Base-by-base conservation (phyloP, 1,140 invertebrate genomes). In the Planococcus citri region DNA sequence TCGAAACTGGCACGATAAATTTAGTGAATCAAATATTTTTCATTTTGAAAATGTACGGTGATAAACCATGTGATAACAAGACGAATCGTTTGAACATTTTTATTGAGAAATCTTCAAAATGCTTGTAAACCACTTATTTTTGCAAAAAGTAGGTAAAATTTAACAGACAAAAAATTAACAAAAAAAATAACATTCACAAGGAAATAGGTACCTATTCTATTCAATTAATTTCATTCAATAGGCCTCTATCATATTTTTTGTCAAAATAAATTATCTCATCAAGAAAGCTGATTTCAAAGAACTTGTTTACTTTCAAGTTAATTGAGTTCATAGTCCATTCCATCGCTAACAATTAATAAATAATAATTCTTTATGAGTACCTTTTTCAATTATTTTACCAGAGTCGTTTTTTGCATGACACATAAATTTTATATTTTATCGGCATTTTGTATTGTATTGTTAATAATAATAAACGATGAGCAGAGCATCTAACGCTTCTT, bases 361-460 rank as follows among this genome's bases (percentile, higher is more conserved):
- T 80, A 94, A 85, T 1, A 95, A 79, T 74, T 91, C 83, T 0
- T 83, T 78, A 74, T 93, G 90, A 29, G 82, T 87, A 6, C 91
- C 91, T 68, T 79, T 75, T 78, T 94, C 91, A 2, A 87, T 87
- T 74, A 94, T 86, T 72, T 82, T 80, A 69, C 92, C 92, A n/a
- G n/a, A n/a, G n/a, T n/a, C n/a, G n/a, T n/a, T 74, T 88, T 83
- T 71, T 87, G 83, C 21, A 95, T 78, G 0, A 95, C 92, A 20
- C 92, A 90, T n/a, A n/a, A n/a, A n/a, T n/a, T n/a, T n/a, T n/a
- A n/a, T 73, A 95, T 95, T 12, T 90, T 1, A 77, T 93, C 87
- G 1, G 90, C 89, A 69, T 87, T 85, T 73, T 85, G 82, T n/a
- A 94, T 87, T 0, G 90, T 93, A n/a, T n/a, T n/a, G n/a, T n/a